Evolutionary conservation across 1,140 invertebrate genomes (phyloP).

Genomic region (Brachionus plicatilis): DNA sequence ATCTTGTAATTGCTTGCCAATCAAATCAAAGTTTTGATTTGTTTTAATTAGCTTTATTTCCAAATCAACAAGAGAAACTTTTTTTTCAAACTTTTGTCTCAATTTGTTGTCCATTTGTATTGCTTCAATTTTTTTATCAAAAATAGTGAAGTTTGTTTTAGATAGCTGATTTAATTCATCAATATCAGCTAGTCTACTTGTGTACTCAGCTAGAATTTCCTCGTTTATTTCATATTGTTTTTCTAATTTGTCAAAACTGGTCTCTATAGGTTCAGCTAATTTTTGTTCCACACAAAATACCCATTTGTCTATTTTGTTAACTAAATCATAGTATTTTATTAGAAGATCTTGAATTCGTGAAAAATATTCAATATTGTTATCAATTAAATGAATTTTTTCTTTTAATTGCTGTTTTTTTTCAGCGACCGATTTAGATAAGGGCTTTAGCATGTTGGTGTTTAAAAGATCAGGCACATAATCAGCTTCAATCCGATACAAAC

Average conservation of each 20-base stretch:
- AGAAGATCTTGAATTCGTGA: background rate
- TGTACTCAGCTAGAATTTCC: background rate
- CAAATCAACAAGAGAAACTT: background rate
- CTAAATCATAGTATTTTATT: background rate
- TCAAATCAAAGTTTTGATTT: background rate
- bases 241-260: background rate
- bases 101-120: background rate
- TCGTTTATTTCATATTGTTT: background rate
- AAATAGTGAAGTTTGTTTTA: background rate
- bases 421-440: background rate
- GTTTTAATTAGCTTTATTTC: background rate
- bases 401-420: background rate
- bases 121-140: background rate
- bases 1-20: background rate
- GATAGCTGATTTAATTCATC: background rate
- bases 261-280: background rate
- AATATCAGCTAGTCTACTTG: background rate
- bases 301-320: background rate
- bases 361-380: background rate
- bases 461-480: background rate
- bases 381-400: background rate
- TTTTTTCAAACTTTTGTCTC: background rate
- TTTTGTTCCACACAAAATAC: background rate
- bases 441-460: background rate
- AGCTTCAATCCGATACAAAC: background rate